These are phyloP conservation scores for Orthosia cruda DNA, from an alignment of 2,888 invertebrate species.

Conservation along the genomic window DNA sequence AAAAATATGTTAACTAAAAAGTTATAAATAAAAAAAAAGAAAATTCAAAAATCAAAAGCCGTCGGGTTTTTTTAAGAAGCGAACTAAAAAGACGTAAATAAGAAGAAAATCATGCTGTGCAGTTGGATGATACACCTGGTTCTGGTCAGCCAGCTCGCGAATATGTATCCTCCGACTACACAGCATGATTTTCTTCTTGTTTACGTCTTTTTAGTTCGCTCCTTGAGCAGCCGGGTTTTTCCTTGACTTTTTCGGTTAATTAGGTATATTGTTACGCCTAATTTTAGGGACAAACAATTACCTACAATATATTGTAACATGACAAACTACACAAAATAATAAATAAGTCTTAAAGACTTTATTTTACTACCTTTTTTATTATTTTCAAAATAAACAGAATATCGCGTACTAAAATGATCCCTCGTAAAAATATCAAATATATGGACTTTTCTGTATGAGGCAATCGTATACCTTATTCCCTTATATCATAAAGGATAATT, in stretches of 20 bases:
- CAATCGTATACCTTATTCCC: not conserved
- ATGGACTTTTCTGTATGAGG: not conserved
- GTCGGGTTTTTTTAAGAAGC: too few species aligned
- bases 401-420: constrained; percentile 12
- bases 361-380: not conserved
- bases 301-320: not conserved
- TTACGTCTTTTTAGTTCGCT: too few species aligned
- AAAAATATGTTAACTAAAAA: too few species aligned
- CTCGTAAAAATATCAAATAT: constrained; percentile 14
- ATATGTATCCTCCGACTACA: too few species aligned
- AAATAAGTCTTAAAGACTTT: not conserved
- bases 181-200: too few species aligned
- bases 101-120: too few species aligned
- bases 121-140: too few species aligned
- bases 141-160: too few species aligned
- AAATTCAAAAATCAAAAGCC: too few species aligned
- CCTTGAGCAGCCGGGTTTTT: not conserved
- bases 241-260: not conserved
- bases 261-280: not conserved
- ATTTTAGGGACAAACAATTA: not conserved
- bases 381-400: constrained; percentile 28
- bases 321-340: not conserved
- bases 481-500: constrained; percentile 6
- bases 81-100: too few species aligned
- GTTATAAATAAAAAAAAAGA: too few species aligned